These are phyloP conservation scores for Drepana arcuata DNA, from an alignment of 1,140 invertebrate species.

Conservation along the genomic window DNA sequence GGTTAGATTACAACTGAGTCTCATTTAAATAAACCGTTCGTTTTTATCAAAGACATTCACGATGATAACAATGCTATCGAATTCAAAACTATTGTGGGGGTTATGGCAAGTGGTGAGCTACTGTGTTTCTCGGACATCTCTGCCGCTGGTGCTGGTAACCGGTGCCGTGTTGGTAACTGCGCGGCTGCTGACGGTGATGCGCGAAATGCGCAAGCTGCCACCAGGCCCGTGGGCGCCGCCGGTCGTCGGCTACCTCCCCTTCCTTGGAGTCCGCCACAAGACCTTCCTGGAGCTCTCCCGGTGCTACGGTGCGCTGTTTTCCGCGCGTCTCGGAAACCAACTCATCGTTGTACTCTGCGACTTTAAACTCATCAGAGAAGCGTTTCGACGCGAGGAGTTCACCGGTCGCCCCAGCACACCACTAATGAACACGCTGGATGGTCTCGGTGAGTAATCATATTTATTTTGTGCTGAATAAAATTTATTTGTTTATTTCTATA, in stretches of 20 bases:
- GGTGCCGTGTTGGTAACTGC: slow-evolving; percentile 49
- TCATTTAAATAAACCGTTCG: neutral
- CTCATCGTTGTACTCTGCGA: slow-evolving; percentile 89
- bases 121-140: slow-evolving; percentile 42
- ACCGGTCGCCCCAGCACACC: slow-evolving; percentile 87
- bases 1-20: slow-evolving; percentile 28
- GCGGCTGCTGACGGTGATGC: slow-evolving; percentile 73
- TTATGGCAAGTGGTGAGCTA: slow-evolving; percentile 47
- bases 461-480: neutral
- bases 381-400: slow-evolving; percentile 88
- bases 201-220: slow-evolving; percentile 76
- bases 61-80: slow-evolving; percentile 49
- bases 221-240: slow-evolving; percentile 91
- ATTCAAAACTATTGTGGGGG: slow-evolving; percentile 58
- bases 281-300: slow-evolving; percentile 81
- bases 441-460: slow-evolving; percentile 83
- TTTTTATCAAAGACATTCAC: slow-evolving; percentile 25
- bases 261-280: slow-evolving; percentile 85
- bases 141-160: slow-evolving; percentile 72
- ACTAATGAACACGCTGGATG: slow-evolving; percentile 88
- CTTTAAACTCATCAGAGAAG: slow-evolving; percentile 85
- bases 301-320: slow-evolving; percentile 86
- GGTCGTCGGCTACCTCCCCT: slow-evolving; percentile 85
- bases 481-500: neutral
- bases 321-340: slow-evolving; percentile 84